Percentiles rank a stretch among this genome's conserved stretches.
phyloP scores from a whole-genome alignment of 2,888 invertebrate genomes.

The Sminthurinus aureus region DNA sequence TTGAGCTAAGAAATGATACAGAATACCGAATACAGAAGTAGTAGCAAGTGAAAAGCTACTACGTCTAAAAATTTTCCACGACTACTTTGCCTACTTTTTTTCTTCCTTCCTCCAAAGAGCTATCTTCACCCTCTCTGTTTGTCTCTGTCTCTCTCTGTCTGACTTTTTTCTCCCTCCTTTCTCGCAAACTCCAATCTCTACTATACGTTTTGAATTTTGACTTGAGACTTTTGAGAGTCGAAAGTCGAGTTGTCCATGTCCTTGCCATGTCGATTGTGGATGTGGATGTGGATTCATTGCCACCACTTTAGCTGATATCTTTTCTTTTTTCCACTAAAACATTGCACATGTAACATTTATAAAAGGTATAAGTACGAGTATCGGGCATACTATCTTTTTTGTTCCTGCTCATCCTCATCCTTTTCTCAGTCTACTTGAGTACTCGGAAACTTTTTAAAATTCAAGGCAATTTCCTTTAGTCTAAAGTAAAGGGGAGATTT shows the following conservation, averaged over 20 bases:
- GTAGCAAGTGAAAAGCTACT: neutral
- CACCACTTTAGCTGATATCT: conserved; percentile 15
- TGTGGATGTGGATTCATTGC: conserved; percentile 17
- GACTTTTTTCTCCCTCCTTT: neutral
- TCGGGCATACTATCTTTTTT: no score
- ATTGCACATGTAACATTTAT: neutral
- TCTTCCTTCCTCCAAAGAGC: neutral
- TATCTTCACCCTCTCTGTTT: neutral
- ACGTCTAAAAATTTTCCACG: neutral
- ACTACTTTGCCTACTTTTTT: neutral
- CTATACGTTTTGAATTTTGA: neutral
- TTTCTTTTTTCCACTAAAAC: neutral
- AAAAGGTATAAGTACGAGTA: no score
- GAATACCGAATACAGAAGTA: no score
- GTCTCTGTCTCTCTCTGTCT: neutral
- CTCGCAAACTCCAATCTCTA: neutral
- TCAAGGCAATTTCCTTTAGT: conserved; percentile 56
- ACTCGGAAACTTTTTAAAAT: conserved; percentile 55
- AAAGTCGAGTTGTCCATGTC: conserved; percentile 26
- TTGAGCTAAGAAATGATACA: conserved; percentile 43
- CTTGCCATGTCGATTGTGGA: no score
- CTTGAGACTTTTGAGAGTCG: neutral
- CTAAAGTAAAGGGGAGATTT: no score
- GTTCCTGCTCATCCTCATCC: conserved; percentile 4
- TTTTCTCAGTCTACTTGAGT: conserved; percentile 13